Evolutionary conservation across 2,113 vertebrate genomes (phyloP), one percentile per base, ranked within the genome.

Genomic region (Leptodactylus fuscus): DNA sequence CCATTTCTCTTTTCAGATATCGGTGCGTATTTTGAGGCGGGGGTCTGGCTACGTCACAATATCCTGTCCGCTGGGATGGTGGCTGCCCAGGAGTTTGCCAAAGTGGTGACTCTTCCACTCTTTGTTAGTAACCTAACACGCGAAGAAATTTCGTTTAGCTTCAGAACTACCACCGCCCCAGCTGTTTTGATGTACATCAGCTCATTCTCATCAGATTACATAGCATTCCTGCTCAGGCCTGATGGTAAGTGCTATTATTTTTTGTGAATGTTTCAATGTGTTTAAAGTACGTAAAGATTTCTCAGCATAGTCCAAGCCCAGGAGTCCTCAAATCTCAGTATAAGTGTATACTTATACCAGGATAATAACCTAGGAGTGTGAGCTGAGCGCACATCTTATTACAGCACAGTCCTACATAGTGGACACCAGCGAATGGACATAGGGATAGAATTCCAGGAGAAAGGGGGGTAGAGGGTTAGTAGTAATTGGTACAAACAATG

Each of bases 131-230:
- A 98, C 7, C 94, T 97, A 20, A 99, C 97, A 0, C 95, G 97
- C 0, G 98, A 99, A 83, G 97, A 98, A 90, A 96, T 98, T 65
- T 96, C 97, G 90, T 97, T 99, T 91, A 99, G 97, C 90, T 99
- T 99, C 92, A 97, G 97, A 91, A 99, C 98, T 0, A 90, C 91
- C 55, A 91, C 96, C 0, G 93, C 94, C 0, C 98, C 98, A 0
- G 97, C 97, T 0, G 97, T 99, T 83, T 91, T 99, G 86, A 94
- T 99, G 13, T 99, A 99, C 0, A 94, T 99, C 91, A 99, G 98
- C 93, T 97, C 97, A 71, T 99, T 97, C 0, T 93, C 96, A 62
- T 95, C 94, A 44, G 98, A 99, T 89, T 98, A 98, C 87, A 96
- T 99, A 78, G 97, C 98, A 0, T 90, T 99, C 73, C 94, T 99